phyloP scores from a whole-genome alignment of 2,113 vertebrate species.

The Gymnogyps californianus region DNA sequence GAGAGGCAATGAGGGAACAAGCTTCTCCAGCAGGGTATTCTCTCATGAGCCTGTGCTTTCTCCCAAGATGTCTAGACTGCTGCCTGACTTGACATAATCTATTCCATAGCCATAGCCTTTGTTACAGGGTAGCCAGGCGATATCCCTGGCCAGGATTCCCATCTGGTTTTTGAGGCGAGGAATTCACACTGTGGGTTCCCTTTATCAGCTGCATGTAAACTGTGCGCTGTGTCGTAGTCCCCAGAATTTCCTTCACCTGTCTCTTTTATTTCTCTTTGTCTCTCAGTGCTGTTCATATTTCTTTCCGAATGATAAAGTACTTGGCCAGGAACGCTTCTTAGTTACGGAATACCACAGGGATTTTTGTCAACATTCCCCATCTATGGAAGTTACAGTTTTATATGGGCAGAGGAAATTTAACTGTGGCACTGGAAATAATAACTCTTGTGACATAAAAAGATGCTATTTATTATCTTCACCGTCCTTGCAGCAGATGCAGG shows the following conservation, averaged over 20 bases:
- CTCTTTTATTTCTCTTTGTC: not conserved
- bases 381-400: slow-evolving; percentile 11
- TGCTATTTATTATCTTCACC: slow-evolving; percentile 15
- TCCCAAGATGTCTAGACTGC: not conserved
- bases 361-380: not conserved
- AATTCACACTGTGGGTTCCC: not conserved
- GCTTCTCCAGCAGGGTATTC: not conserved
- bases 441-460: slow-evolving; percentile 25
- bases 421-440: not conserved
- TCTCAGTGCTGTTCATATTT: not conserved
- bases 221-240: not conserved
- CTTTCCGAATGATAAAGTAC: not conserved
- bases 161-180: slow-evolving; percentile 3
- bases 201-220: not conserved
- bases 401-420: slow-evolving; percentile 25
- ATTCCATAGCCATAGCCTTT: not conserved
- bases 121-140: not conserved
- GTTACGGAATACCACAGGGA: not conserved
- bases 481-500: not conserved
- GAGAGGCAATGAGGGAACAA: not conserved
- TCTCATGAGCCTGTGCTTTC: not conserved
- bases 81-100: slow-evolving; percentile 1
- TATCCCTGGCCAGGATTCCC: not conserved
- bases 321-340: not conserved
- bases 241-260: slow-evolving; percentile 19